Evolutionary conservation across 2,797 vertebrate genomes (phyloP).

Genomic region (Cuniculus paca): DNA sequence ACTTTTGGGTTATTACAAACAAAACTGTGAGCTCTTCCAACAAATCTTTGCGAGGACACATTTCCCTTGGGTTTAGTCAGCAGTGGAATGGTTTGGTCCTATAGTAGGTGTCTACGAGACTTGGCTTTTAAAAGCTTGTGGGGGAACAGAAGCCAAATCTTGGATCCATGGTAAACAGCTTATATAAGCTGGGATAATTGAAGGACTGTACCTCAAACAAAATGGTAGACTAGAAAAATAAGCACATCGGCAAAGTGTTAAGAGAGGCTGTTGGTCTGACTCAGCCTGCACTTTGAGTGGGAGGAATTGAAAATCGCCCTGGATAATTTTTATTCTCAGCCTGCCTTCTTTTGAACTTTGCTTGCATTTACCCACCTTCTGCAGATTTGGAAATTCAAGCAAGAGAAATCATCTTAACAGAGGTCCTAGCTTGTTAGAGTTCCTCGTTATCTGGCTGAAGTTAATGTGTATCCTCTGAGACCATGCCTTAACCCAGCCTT

Average conservation of each 20-base stretch:
- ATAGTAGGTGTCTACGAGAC: not conserved
- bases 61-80: not conserved
- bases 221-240: not conserved
- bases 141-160: not conserved
- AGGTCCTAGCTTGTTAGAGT: not conserved
- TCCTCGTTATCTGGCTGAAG: not conserved
- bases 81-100: too few relatives aligned
- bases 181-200: not conserved
- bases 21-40: not conserved
- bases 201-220: not conserved
- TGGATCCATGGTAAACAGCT: not conserved
- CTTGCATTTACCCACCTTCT: not conserved
- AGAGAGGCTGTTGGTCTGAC: not conserved
- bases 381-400: not conserved
- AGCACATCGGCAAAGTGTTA: not conserved
- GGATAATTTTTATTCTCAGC: not conserved
- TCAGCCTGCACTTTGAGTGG: not conserved
- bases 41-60: not conserved
- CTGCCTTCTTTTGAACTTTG: not conserved
- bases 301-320: not conserved
- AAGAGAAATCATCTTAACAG: slow-evolving; percentile 3
- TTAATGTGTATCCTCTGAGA: not conserved
- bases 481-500: not conserved
- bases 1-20: not conserved
- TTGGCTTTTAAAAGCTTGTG: not conserved